A percentile compares a stretch with the other conserved stretches of the same genome.
Conservation (phyloP, 2,113 vertebrate species). For the Lampris incognitus region DNA sequence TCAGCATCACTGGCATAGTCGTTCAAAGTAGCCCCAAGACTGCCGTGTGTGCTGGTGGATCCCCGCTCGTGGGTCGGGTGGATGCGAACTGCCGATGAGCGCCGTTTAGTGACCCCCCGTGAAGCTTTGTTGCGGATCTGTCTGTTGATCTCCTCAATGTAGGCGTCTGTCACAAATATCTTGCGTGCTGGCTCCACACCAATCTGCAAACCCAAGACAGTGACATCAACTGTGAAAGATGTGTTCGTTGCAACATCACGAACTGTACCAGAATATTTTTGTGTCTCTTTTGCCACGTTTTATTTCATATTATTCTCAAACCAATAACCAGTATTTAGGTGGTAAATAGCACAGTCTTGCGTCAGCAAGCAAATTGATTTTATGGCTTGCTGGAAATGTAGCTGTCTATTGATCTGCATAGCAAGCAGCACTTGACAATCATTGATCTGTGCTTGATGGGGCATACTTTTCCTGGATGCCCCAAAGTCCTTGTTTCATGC, state of each 20-base stretch:
- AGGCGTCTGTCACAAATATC: slow-evolving; percentile 79
- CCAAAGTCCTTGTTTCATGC: too few relatives aligned
- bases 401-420: too few relatives aligned
- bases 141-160: slow-evolving; percentile 81
- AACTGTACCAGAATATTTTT: too few relatives aligned
- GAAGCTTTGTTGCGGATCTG: slow-evolving; percentile 80
- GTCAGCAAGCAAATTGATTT: not conserved
- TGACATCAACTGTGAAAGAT: too few relatives aligned
- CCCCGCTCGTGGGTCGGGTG: slow-evolving; percentile 50
- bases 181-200: slow-evolving; percentile 77
- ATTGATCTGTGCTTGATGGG: too few relatives aligned
- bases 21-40: not conserved
- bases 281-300: not conserved
- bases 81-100: slow-evolving; percentile 67
- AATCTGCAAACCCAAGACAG: slow-evolving; percentile 42
- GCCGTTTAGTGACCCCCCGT: slow-evolving; percentile 70
- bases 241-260: not conserved
- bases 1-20: slow-evolving; percentile 76
- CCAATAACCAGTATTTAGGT: not conserved
- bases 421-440: too few relatives aligned
- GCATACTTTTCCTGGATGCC: too few relatives aligned
- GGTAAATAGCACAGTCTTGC: not conserved
- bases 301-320: not conserved
- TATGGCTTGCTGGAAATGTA: not conserved
- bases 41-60: slow-evolving; percentile 50